Base-by-base conservation (phyloP, 2,797 vertebrate genomes). In the Betta splendens region DNA sequence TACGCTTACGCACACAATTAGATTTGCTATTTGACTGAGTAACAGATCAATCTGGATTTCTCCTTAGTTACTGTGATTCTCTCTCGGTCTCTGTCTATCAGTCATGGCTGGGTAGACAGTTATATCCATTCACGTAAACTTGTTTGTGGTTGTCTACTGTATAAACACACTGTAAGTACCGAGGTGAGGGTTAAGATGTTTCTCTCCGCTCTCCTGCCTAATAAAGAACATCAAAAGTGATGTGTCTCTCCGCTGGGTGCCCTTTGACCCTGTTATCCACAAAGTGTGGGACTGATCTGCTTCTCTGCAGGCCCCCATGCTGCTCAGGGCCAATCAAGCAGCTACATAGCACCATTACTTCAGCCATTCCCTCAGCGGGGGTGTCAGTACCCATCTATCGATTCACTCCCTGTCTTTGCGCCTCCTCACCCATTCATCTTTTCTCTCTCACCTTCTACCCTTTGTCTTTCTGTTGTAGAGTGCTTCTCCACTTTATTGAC, bases 291-390 rank as follows among this genome's bases (percentile, higher is more conserved):
- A 72, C 64, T 66, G 59, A 82, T 79, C 57, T 65, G 68, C 58
- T 72, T 68, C 66, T 63, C 66, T 49, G 66, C 0, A 56, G 36
- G 50, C 11, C 49, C 69, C 64, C 78, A 38, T 46, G 72, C 69
- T 65, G 83, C 70, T 67, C 28, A 2, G 55, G 72, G 75, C 80
- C 79, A 84, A 87, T 85, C 75, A 84, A 69, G 35, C 39, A 18
- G 64, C 64, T 59, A 62, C 76, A 79, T 60, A 65, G 64, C 69
- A 61, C 63, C 68, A 70, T 81, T 84, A 85, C 83, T 80, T 72
- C 77, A 79, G 62, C 68, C 58, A 48, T 50, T 22, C 26, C 69
- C 74, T 73, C 68, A 15, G 57, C 33, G 11, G 65, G 55, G 44
- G 45, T 68, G 79, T 73, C 77, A 57, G 75, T 44, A 35, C 29